These are phyloP conservation scores for Odontesthes bonariensis DNA, from an alignment of 2,113 vertebrate genomes.

Conservation along the genomic window DNA sequence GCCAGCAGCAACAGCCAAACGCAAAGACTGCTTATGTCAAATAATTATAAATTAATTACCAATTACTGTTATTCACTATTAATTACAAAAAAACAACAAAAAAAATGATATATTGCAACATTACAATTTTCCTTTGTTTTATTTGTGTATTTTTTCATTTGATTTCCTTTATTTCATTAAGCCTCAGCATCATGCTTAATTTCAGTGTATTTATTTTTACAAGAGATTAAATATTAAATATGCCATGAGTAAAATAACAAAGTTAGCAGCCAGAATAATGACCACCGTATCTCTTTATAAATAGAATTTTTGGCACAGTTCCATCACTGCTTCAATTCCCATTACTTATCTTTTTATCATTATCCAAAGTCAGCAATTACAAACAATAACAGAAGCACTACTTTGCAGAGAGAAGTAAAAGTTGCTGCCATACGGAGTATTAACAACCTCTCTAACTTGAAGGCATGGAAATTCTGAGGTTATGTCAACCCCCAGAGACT, in stretches of 20 bases:
- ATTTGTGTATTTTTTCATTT: background rate
- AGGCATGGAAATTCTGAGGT: background rate
- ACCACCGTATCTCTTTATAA: constrained; percentile 13
- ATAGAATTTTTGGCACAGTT: constrained; percentile 10
- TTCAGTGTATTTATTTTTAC: background rate
- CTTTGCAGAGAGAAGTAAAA: constrained; percentile 1
- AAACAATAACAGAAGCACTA: constrained; percentile 9
- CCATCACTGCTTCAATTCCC: background rate
- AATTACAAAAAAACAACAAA: no score
- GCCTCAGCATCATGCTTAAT: no score
- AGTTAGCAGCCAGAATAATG: constrained; percentile 10
- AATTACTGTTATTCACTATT: no score
- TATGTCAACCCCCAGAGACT: constrained; percentile 29
- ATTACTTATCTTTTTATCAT: constrained; percentile 19
- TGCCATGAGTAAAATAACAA: no score
- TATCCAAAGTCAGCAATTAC: constrained; percentile 17
- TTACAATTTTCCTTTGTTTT: no score
- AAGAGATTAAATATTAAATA: constrained; percentile 21
- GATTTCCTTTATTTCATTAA: no score
- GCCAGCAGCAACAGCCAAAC: no score
- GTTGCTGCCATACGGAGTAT: constrained; percentile 4
- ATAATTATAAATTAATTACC: no score
- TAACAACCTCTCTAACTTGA: constrained; percentile 4
- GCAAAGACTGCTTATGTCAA: no score
- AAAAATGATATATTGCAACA: no score